Evolutionary conservation across 2,113 vertebrate genomes (phyloP).

Genomic region (Strix aluco): DNA sequence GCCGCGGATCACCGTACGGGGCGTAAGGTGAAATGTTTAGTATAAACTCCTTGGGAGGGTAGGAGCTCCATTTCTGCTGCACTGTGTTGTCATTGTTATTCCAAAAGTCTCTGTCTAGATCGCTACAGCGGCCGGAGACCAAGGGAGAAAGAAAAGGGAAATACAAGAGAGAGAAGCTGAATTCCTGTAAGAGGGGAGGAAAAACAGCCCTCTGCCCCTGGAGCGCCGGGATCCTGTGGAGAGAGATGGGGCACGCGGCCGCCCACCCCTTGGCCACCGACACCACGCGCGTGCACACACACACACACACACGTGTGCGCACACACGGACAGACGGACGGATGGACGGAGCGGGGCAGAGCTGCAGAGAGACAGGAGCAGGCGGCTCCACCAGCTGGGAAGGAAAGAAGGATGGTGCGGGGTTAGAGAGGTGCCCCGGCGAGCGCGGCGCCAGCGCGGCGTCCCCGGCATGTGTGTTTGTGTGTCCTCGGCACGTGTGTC

Average conservation of each 20-base stretch:
- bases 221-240: conserved; percentile 45
- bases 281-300: background rate
- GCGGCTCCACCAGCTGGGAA: conserved; percentile 51
- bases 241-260: background rate
- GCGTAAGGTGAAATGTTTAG: conserved; percentile 99
- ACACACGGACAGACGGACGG: background rate
- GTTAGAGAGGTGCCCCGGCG: background rate
- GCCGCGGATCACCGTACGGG: conserved; percentile 97
- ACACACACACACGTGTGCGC: background rate
- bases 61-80: conserved; percentile 99
- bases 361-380: conserved; percentile 47
- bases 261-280: background rate
- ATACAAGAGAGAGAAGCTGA: conserved; percentile 78
- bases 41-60: conserved; percentile 99
- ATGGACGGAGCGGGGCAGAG: background rate
- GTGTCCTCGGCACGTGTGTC: background rate
- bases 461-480: background rate
- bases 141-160: conserved; percentile 80
- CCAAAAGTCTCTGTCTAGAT: conserved; percentile 99
- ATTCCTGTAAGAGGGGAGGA: conserved; percentile 64
- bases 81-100: conserved; percentile 99
- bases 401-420: conserved; percentile 28
- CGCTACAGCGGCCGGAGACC: conserved; percentile 87
- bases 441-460: fast-evolving
- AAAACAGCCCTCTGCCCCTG: conserved; percentile 4